Base-by-base conservation (phyloP, 2,888 invertebrate genomes). In the Cantharis lateralis region DNA sequence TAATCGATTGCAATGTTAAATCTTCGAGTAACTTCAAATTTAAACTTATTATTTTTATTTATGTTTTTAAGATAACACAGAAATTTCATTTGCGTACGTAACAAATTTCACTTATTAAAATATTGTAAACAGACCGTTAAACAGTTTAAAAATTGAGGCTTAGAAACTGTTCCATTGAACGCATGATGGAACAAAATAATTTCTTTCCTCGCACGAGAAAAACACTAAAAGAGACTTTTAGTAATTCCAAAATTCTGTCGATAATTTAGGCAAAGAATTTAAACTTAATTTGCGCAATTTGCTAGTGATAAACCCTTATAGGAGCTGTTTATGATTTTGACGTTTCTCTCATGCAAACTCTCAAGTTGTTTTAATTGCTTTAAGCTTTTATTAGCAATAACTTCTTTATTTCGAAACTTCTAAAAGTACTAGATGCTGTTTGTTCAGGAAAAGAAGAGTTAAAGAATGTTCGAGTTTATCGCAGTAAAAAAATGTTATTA, bases 71-170 rank as follows among this genome's bases (percentile, higher is more conserved):
- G 4, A 7, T n/a, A 48, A 48, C 11, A 32, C n/a, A 48, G 13
- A n/a, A 48, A 48, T 48, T 48, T 2, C n/a, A 48, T 48, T 48
- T 48, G n/a, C 48, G 48, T 48, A 48, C n/a, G 48, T 48, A 48
- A 32, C 1, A n/a, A 32, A 48, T 48, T 48, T 48, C 48, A 48
- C 48, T 48, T 48, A 48, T 48, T 48, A 48, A 48, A 48, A 48
- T 66, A 66, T 66, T 72, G 66, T 72, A 72, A 72, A 72, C 72
- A 66, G 71, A 63, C 72, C 64, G 63, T 72, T 72, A 66, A 66
- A 72, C 15, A 18, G 72, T 20, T 72, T 24, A 26, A 26, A 71
- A 64, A 64, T 32, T 15, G 24, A 70, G 11, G 10, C 20, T 64
- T 26, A 32, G 16, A 70, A 70, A 20, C 26, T 71, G 48, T 63